Percentiles rank a stretch among this genome's conserved stretches.
Conservation (phyloP, 2,888 invertebrate species). For the Boloria selene region DNA sequence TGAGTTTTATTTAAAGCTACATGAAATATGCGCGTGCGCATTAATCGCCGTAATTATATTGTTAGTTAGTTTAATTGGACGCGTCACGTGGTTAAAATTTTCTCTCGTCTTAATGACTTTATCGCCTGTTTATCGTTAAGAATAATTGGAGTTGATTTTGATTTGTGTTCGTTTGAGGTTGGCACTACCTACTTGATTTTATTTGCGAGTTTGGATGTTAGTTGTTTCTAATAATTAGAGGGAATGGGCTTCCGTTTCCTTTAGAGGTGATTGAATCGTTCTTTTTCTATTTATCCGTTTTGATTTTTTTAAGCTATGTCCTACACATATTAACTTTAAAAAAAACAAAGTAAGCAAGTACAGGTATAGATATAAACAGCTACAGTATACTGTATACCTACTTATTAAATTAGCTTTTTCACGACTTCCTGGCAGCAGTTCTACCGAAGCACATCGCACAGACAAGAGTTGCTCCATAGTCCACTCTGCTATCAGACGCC, state of each 20-base stretch:
- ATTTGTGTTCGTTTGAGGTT: constrained; percentile 36
- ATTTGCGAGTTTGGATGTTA: constrained; percentile 12
- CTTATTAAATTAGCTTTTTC: too few relatives aligned
- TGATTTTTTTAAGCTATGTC: neutral
- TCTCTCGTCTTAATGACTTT: constrained; percentile 38
- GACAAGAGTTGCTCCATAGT: too few relatives aligned
- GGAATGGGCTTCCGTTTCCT: constrained; percentile 17
- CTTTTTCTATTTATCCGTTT: neutral
- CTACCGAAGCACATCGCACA: too few relatives aligned
- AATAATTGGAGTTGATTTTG: constrained; percentile 39
- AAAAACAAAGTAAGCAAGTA: too few relatives aligned
- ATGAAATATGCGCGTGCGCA: constrained; percentile 71
- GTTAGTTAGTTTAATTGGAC: constrained; percentile 75
- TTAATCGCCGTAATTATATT: constrained; percentile 82
- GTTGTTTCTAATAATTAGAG: constrained; percentile 11
- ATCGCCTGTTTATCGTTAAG: constrained; percentile 45
- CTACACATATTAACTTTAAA: too few relatives aligned
- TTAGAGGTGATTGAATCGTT: neutral
- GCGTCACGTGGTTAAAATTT: constrained; percentile 58
- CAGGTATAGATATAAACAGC: too few relatives aligned
- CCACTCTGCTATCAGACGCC: too few relatives aligned
- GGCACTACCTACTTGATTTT: constrained; percentile 25
- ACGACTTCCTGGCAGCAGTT: too few relatives aligned
- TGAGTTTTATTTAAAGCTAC: constrained; percentile 69
- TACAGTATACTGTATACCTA: too few relatives aligned